Evolutionary conservation across 2,888 invertebrate genomes (phyloP).

Genomic region (Dascillus cervinus): DNA sequence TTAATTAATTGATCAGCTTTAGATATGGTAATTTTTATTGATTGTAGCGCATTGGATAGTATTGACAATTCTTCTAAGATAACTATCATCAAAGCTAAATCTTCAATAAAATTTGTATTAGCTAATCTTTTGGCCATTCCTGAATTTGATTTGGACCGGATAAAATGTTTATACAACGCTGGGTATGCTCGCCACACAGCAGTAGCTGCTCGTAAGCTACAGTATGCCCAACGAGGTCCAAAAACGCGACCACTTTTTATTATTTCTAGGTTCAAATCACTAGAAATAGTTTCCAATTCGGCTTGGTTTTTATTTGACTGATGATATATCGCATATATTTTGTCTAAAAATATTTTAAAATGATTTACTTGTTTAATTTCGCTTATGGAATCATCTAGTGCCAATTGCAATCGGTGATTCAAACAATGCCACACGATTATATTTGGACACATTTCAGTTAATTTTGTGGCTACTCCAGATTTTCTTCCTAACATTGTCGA

Average conservation of each 20-base stretch:
- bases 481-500: conserved; percentile 6
- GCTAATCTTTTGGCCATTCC: conserved; percentile 9
- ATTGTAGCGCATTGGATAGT: neutral
- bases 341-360: conserved; percentile 15
- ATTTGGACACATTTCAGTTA: conserved; percentile 2
- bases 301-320: conserved; percentile 9
- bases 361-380: conserved; percentile 12
- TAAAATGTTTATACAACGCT: conserved; percentile 3
- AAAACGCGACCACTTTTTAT: conserved; percentile 14
- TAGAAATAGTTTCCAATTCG: conserved; percentile 6
- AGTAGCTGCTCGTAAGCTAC: conserved; percentile 8
- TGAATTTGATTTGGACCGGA: neutral
- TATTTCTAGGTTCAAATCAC: conserved; percentile 8
- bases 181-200: conserved; percentile 5
- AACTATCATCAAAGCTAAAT: conserved; percentile 2
- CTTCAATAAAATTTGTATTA: conserved; percentile 1
- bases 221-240: conserved; percentile 11
- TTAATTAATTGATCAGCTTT: conserved; percentile 3
- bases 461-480: conserved; percentile 4
- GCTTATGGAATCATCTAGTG: conserved; percentile 13
- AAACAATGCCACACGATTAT: conserved; percentile 11
- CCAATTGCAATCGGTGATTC: conserved; percentile 9
- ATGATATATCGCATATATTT: conserved; percentile 6
- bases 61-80: conserved; percentile 6
- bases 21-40: neutral